Evolutionary conservation across 2,888 invertebrate genomes (phyloP).

Genomic region (Poecilus cupreus): DNA sequence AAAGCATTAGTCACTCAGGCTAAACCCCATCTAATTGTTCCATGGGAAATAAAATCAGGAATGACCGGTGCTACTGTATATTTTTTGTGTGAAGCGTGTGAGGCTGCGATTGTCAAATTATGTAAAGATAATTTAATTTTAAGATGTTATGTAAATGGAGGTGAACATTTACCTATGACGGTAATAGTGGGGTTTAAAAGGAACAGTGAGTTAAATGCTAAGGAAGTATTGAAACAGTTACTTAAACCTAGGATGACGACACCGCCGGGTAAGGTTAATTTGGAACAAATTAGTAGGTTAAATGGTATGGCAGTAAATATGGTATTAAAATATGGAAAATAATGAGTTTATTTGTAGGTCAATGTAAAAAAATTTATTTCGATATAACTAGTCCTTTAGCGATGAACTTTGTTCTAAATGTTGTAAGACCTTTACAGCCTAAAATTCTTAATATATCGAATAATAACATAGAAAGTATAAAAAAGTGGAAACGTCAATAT

Average conservation of each 20-base stretch:
- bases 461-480: constrained; percentile 68
- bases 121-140: constrained; percentile 71
- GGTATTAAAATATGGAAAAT: no score
- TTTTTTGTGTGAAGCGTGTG: constrained; percentile 69
- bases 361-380: not conserved
- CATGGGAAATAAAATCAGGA: not conserved
- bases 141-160: constrained; percentile 63
- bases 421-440: constrained; percentile 65
- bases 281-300: no score
- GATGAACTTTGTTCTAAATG: constrained; percentile 33
- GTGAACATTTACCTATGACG: not conserved
- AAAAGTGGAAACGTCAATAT: constrained; percentile 65
- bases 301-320: no score
- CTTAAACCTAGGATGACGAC: not conserved
- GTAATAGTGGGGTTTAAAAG: not conserved
- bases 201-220: not conserved
- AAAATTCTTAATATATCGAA: constrained; percentile 66
- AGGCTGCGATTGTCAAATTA: constrained; percentile 72
- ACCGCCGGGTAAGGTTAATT: not conserved
- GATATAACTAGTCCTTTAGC: not conserved
- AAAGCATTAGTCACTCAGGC: not conserved
- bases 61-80: not conserved
- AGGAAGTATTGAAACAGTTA: not conserved
- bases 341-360: not conserved
- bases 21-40: not conserved